phyloP scores from a whole-genome alignment of 2,888 invertebrate genomes.

The Cerceris rybyensis region DNA sequence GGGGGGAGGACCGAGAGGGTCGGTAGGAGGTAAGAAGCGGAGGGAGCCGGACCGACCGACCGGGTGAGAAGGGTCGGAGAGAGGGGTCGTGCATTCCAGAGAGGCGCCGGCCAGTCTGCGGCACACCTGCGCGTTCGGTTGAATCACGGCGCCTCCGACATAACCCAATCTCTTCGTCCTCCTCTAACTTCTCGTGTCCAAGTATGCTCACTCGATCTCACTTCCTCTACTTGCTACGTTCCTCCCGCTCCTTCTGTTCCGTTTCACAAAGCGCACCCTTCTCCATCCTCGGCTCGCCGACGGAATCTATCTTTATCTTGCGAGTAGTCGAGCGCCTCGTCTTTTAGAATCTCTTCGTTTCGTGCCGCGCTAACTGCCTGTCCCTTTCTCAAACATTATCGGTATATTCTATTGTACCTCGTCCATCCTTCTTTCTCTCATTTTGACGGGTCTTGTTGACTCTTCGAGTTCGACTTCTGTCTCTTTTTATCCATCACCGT shows the following conservation, averaged over 20 bases:
- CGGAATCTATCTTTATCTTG: constrained; percentile 44
- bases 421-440: background rate
- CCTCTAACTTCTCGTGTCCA: constrained; percentile 54
- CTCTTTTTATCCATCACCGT: constrained; percentile 11
- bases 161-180: constrained; percentile 73
- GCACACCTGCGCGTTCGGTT: constrained; percentile 81
- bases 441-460: constrained; percentile 43
- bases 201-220: constrained; percentile 30
- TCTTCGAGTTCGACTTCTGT: constrained; percentile 22
- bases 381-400: constrained; percentile 16
- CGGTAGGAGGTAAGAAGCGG: constrained; percentile 34
- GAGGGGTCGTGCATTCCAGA: constrained; percentile 76
- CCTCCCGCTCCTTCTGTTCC: constrained; percentile 48
- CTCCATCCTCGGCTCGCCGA: constrained; percentile 45
- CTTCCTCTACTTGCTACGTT: constrained; percentile 35
- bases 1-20: constrained; percentile 28
- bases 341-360: constrained; percentile 35
- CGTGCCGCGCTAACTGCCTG: constrained; percentile 27
- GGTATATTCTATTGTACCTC: constrained; percentile 4
- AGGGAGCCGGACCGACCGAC: constrained; percentile 35
- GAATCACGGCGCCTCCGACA: constrained; percentile 79
- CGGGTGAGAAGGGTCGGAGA: constrained; percentile 27
- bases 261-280: constrained; percentile 41
- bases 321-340: constrained; percentile 20
- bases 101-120: constrained; percentile 81